Evolutionary conservation across 2,797 vertebrate genomes (phyloP), one percentile per base, ranked within the genome.

Genomic region (Sardinella longiceps): DNA sequence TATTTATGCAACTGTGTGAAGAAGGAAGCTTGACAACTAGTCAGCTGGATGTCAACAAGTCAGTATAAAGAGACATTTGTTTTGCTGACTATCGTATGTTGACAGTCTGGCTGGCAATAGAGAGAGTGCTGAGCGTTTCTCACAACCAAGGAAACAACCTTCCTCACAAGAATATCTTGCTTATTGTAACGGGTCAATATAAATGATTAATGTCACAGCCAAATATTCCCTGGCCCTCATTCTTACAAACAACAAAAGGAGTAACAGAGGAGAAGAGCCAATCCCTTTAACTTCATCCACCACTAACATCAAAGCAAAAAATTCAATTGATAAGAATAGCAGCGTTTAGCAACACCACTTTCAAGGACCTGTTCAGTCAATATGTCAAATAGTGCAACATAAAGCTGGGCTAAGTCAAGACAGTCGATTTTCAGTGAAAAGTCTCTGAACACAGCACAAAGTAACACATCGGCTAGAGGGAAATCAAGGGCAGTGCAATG

Each of bases 1-100:
- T 18, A 43, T 39, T 23, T 43, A 23, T 43, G 56, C n/a, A 23
- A 20, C 7, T 6, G 33, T 25, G 7, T 43, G 30, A 30, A 56
- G 53, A 82, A 28, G 56, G 30, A 12, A n/a, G 48, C 53, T 56
- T 82, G 50, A 33, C 81, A 56, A 60, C 53, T 82, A 53, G 33
- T 25, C 39, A 85, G 82, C 83, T 80, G 50, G 58, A 81, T 39
- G 56, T 48, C 48, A 83, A 12, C 83, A 80, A 60, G 81, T 63
- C 50, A 18, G 14, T 74, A 87, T 81, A 84, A 80, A 87, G 77
- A 82, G 46, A 82, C 74, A 60, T 85, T 48, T 81, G 50, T 84
- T 80, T 74, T 25, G 80, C 83, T 58, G 80, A 28, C 12, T 23
- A 39, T 63, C 51, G 14, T 9, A 46, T 63, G 25, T 37, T 81